phyloP scores from a whole-genome alignment of 2,888 invertebrate genomes.

The Cryptus viduatorius region DNA sequence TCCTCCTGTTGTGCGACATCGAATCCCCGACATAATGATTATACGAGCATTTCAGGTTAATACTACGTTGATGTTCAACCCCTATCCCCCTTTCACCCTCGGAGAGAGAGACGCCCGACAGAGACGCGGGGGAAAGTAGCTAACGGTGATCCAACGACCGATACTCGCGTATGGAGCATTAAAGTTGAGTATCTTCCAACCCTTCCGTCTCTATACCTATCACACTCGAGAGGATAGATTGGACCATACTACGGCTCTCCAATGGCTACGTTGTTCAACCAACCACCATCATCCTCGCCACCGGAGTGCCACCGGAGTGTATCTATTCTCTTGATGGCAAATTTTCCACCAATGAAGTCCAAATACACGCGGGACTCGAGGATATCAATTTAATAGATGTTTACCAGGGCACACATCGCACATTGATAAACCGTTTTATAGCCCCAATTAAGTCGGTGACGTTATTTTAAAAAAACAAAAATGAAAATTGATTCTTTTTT shows the following conservation, averaged over 20 bases:
- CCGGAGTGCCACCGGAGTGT: background rate
- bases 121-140: conserved; percentile 4
- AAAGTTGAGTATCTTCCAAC: conserved; percentile 59
- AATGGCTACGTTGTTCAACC: background rate
- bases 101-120: conserved; percentile 17
- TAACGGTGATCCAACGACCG: conserved; percentile 61
- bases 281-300: background rate
- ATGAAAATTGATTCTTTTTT: too few species aligned
- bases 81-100: background rate
- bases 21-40: conserved; percentile 77
- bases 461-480: too few species aligned
- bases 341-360: background rate
- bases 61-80: conserved; percentile 74
- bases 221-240: conserved; percentile 33
- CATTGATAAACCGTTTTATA: too few species aligned
- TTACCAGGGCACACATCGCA: background rate
- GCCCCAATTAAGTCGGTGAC: too few species aligned
- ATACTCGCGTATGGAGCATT: conserved; percentile 56
- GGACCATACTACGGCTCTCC: background rate
- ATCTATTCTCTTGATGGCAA: background rate
- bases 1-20: conserved; percentile 70
- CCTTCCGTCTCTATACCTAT: conserved; percentile 40
- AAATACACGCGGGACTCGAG: background rate
- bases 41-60: conserved; percentile 79
- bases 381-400: background rate